Base-by-base conservation (phyloP, 2,888 invertebrate species). In the Orthosia gracilis region DNA sequence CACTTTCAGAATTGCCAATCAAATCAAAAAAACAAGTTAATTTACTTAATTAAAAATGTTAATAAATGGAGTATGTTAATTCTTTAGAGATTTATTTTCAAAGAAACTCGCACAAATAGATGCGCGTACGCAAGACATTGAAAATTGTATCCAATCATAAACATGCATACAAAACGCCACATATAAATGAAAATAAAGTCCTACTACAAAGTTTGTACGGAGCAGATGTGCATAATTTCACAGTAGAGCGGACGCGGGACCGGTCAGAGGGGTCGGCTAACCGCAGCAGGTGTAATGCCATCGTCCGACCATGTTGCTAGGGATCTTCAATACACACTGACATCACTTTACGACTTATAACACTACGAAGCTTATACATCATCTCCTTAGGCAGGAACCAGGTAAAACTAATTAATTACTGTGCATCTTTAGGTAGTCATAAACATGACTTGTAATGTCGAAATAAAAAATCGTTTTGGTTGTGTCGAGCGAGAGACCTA, bases 201-300 rank as follows among this genome's bases (percentile, higher is more conserved):
- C 62, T 52, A 54, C 13, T 71, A 79, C 69, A 73, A 80, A 78
- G 69, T 87, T 87, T 88, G 85, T 86, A 85, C 87, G 87, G 79
- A 88, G 90, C 94, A 94, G 94, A 94, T 95, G 94, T 91, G 91
- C 91, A 94, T 95, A 94, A 95, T 96, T 96, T 96, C 91, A 94
- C 94, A 94, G 95, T 92, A 89, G 92, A 94, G 88, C 91, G 94
- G 91, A 89, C 92, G 90, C 89, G 87, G 87, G 93, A 93, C 94
- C 93, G 94, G 94, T 94, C 93, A 91, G 92, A 89, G 91, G 93
- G 93, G 92, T 90, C 90, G 89, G 83, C 80, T 90, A 89, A 92
- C 92, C 92, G 89, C 92, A 90, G 92, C 96, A 95, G 96, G 95
- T 96, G 96, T 90, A 91, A 82, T 85, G 82, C 82, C 84, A 82